Evolutionary conservation across 1,140 invertebrate species (phyloP), one percentile per base, ranked within the genome.

Genomic region (Heliothis virescens): DNA sequence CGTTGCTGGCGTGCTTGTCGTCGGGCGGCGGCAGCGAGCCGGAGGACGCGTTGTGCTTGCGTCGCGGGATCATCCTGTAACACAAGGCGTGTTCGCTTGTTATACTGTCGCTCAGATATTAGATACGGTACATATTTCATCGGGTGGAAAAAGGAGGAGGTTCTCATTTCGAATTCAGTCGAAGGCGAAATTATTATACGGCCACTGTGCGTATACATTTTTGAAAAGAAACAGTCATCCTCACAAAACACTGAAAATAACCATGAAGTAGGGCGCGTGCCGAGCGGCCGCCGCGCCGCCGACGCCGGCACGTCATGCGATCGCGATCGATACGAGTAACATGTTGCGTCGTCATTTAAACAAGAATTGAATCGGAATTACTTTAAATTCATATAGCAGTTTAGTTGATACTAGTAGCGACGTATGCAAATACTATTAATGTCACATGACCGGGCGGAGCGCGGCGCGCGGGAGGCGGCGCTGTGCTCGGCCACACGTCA

Each of bases 1-100:
- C 91, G 81, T 94, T 94, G 90, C 92, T 94, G 84, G 92, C 91
- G 81, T 92, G 86, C 87, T 94, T 94, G 88, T 94, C 92, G 86
- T 94, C 92, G 48, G 91, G 87, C 41, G 87, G 82, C 50, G 90
- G 90, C 63, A 94, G 82, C 13, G 93, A 94, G 78, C 91, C 92
- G 18, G 91, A 92, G 3, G 91, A 92, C 15, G 87, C 92, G 87
- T 94, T 94, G 87, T 94, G 91, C 60, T 94, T 94, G 60, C 92
- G 85, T 59, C 92, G 84, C 72, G 92, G 92, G 67, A 94, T 94
- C 92, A 94, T 94, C 73, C 91, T 93, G 87, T 15, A 86, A 83
- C 60, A 77, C 59, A 75, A 47, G 12, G 62, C 11, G 48, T 59
- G 5, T 12, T 21, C 13, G 12, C 26, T 75, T 12, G 50, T 26